Base-by-base conservation (phyloP, 2,888 invertebrate species). In the Nemoura dubitans region DNA sequence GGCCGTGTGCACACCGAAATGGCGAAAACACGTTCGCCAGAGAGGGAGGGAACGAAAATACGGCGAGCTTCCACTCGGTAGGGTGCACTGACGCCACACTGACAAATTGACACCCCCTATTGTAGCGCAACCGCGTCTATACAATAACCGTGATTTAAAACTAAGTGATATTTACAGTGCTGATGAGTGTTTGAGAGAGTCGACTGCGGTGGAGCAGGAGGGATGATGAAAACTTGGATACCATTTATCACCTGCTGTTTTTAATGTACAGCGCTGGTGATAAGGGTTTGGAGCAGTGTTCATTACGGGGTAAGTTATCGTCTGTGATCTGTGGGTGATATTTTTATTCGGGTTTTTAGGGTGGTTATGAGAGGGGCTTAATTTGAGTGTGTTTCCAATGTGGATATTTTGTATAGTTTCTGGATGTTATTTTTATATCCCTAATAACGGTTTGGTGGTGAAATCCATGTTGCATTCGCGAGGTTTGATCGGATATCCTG, bases 161-260 rank as follows among this genome's bases (percentile, higher is more conserved):
- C 84, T 84, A 84, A 84, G 84, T 84, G 84, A 84, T 84, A 84
- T 84, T 84, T 84, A 84, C 84, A 84, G 59, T 28, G 84, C 1
- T 29, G 84, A 28, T 76, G 84, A 84, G 83, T 26, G 76, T 7
- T 25, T 76, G 76, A 76, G 80, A 16, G 81, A 27, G 36, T 36
- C 59, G 30, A 10, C 0, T 3, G 26, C 16, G 78, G 78, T 83
- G 43, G 36, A 10, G 21, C 10, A 59, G 14, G 43, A n/a, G 82
- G 82, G 82, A 14, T n/a, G 3, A 26, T 42, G 76, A 16, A 84
- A 84, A 43, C 28, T 76, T 76, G 26, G 29, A 3, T 27, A 7
- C 76, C 84, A 76, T 84, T 84, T 84, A 27, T 84, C 76, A 84
- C 29, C 2, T 21, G 59, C 6, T 14, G 10, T 10, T 14, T 7